phyloP scores from a whole-genome alignment of 2,797 vertebrate genomes.

The Cirrhinus molitorella region DNA sequence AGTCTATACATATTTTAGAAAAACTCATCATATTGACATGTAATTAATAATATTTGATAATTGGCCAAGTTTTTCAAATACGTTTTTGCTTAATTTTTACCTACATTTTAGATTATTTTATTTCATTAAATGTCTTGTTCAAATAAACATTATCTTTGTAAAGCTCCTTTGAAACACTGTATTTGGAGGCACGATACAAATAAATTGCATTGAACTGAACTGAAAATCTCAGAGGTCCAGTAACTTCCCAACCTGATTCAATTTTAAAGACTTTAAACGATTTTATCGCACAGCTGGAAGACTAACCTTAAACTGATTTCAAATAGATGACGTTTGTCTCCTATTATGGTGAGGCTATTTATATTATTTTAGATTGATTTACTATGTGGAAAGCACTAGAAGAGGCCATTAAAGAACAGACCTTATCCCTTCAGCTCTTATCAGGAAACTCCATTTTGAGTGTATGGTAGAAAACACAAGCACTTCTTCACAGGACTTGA shows the following conservation, averaged over 20 bases:
- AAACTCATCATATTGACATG: too few species aligned
- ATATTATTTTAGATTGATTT: conserved; percentile 21
- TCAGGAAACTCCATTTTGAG: conserved; percentile 11
- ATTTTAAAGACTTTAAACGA: background rate
- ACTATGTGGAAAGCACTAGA: background rate
- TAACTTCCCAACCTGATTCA: conserved; percentile 5
- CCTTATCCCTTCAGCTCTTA: background rate
- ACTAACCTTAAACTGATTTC: conserved; percentile 12
- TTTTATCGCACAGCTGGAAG: conserved; percentile 2
- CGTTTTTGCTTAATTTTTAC: background rate
- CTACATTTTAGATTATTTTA: background rate
- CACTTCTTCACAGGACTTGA: conserved; percentile 25
- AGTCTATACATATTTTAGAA: too few species aligned
- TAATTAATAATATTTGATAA: background rate
- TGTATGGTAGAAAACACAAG: conserved; percentile 21
- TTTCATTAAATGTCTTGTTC: background rate
- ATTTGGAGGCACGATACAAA: background rate
- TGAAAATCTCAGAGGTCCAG: conserved; percentile 5
- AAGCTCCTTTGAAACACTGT: background rate
- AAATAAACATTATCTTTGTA: background rate
- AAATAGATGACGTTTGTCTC: conserved; percentile 4
- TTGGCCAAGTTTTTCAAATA: background rate
- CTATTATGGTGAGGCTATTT: background rate
- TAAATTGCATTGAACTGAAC: background rate
- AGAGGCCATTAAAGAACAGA: conserved; percentile 16